phyloP scores from a whole-genome alignment of 1,140 invertebrate species.

The Habropoda laboriosa region DNA sequence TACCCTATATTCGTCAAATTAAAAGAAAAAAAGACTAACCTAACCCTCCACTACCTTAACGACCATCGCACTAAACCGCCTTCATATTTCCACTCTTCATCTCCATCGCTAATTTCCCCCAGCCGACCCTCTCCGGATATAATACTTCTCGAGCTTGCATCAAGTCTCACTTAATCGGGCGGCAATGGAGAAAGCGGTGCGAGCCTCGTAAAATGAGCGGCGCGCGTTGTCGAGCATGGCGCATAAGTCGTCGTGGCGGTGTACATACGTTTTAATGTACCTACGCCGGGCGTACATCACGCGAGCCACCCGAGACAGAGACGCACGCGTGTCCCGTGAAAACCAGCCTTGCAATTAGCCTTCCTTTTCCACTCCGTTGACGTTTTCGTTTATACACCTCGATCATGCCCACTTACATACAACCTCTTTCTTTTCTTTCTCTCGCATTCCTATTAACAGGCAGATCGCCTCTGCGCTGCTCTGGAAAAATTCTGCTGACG shows the following conservation, averaged over 20 bases:
- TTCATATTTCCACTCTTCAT: not conserved
- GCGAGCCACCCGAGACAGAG: constrained; percentile 23
- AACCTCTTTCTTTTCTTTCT: not conserved
- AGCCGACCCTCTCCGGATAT: too few relatives aligned
- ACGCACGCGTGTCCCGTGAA: constrained; percentile 36
- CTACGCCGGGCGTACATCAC: constrained; percentile 22
- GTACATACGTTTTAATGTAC: constrained; percentile 38
- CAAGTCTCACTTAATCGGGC: constrained; percentile 39
- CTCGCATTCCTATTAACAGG: too few relatives aligned
- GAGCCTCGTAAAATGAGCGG: constrained; percentile 44
- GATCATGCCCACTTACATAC: not conserved
- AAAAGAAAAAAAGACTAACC: too few relatives aligned
- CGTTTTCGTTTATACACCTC: not conserved
- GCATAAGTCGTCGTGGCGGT: constrained; percentile 45
- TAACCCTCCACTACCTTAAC: too few relatives aligned
- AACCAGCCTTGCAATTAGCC: constrained; percentile 33
- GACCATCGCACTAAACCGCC: too few relatives aligned
- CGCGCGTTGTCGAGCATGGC: constrained; percentile 66
- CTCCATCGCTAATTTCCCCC: too few relatives aligned
- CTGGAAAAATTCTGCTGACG: too few relatives aligned
- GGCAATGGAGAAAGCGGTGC: constrained; percentile 42
- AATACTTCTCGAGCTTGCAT: constrained; percentile 32
- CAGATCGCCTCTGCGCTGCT: too few relatives aligned
- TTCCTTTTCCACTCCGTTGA: constrained; percentile 1
- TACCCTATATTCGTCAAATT: too few relatives aligned